These are phyloP conservation scores for Hedya salicella DNA, from an alignment of 2,888 invertebrate species.

Conservation along the genomic window DNA sequence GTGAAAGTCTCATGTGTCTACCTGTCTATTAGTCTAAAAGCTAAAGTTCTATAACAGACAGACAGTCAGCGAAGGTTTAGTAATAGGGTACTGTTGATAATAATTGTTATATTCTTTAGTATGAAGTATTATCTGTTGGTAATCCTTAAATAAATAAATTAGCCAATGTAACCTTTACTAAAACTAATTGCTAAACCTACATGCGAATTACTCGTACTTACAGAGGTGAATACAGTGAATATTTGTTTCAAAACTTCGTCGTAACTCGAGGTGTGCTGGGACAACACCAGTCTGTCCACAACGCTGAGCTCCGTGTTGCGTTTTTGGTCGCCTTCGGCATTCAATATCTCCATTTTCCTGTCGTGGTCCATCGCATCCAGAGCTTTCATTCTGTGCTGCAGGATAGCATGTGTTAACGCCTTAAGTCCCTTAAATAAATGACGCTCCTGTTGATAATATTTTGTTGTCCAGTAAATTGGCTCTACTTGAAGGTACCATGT, in stretches of 20 bases:
- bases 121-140: no score
- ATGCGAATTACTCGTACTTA: conserved; percentile 30
- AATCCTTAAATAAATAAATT: no score
- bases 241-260: conserved; percentile 41
- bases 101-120: no score
- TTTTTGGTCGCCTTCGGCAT: conserved; percentile 33
- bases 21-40: no score
- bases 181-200: no score
- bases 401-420: conserved; percentile 24
- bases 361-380: conserved; percentile 25
- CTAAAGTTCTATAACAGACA: no score
- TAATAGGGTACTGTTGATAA: no score
- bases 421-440: conserved; percentile 12
- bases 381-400: conserved; percentile 24
- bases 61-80: no score
- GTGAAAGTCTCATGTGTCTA: no score
- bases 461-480: conserved; percentile 33
- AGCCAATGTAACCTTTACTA: no score
- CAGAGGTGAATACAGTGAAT: conserved; percentile 45
- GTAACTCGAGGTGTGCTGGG: conserved; percentile 32
- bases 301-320: conserved; percentile 43
- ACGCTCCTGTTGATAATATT: conserved; percentile 9
- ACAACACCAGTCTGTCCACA: conserved; percentile 43
- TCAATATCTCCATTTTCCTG: conserved; percentile 18
- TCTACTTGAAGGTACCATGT: conserved; percentile 44